Base-by-base conservation (phyloP, 2,888 invertebrate genomes). In the Noctua pronuba region DNA sequence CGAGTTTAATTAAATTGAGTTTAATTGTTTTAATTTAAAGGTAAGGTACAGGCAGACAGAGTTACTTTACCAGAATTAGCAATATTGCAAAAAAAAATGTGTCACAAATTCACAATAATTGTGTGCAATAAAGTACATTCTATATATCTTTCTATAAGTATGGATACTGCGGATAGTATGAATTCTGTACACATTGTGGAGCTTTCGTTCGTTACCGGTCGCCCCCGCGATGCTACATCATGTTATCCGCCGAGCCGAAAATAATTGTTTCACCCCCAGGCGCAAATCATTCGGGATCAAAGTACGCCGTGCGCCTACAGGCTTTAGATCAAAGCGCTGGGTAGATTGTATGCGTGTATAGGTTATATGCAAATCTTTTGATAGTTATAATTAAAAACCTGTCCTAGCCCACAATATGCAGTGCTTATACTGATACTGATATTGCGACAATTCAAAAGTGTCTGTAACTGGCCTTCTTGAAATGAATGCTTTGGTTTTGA, bases 191-290 rank as follows among this genome's bases (percentile, higher is more conserved):
- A 60, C n/a, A 49, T 38, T 55, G 35, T 38, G 31, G 24, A 69
- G 55, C 4, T 58, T 49, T 44, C n/a, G 24, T 55, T 66, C n/a
- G 18, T 49, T 55, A 21, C 31, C 62, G 35, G 65, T n/a, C 41
- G 38, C 28, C 73, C 73, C 31, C 38, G 10, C 62, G 35, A 64
- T 35, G 11, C 21, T 31, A 16, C 16, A 64, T 49, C 49, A 71
- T 46, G 28, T 76, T 41, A 44, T 67, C 66, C 75, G 28, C 21
- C 55, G 55, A 75, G 55, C 60, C 49, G 70, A 46, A 58, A 72
- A 73, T 52, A 70, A 76, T 70, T 80, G 65, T 68, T 58, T 28
- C 70, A 52, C 73, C 76, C 79, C 66, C 38, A 21, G 58, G 73
- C 66, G 62, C 52, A 49, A 60, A 73, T 72, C 46, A 70, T 38